phyloP scores from a whole-genome alignment of 1,140 invertebrate species.

The Magallana ariakensis region DNA sequence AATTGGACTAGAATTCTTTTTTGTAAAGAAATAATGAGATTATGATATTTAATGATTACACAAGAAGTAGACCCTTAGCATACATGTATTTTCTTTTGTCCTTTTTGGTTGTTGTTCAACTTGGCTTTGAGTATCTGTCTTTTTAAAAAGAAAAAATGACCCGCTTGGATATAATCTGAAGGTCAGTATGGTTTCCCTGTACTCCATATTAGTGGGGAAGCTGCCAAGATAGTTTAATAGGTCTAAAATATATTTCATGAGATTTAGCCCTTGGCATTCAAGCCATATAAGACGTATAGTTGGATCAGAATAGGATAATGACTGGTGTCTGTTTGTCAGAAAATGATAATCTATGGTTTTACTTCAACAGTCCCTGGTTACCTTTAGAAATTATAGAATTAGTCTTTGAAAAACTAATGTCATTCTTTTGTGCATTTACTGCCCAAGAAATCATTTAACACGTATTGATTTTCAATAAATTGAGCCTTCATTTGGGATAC shows the following conservation, averaged over 20 bases:
- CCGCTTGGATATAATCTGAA: neutral
- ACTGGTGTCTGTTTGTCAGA: constrained; percentile 14
- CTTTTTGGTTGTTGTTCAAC: neutral
- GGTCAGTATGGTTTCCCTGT: neutral
- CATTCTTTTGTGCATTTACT: constrained; percentile 15
- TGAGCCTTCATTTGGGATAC: constrained; percentile 31
- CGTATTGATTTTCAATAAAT: constrained; percentile 25
- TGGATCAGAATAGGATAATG: neutral
- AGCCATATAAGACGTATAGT: neutral
- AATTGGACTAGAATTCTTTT: constrained; percentile 17
- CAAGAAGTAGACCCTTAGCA: neutral
- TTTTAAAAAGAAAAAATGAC: neutral
- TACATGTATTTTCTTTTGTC: constrained; percentile 24
- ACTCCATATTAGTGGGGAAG: neutral
- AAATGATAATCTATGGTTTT: constrained; percentile 13
- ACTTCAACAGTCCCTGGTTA: neutral
- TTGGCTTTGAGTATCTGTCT: neutral
- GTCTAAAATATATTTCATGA: neutral
- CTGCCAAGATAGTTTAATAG: neutral
- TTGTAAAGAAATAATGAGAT: constrained; percentile 31
- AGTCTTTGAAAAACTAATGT: constrained; percentile 2
- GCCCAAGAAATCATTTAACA: constrained; percentile 26
- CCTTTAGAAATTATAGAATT: constrained; percentile 33
- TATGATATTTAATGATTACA: constrained; percentile 30
- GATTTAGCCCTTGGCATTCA: neutral